Evolutionary conservation across 2,797 vertebrate genomes (phyloP).

Genomic region (Poecilia wingei): DNA sequence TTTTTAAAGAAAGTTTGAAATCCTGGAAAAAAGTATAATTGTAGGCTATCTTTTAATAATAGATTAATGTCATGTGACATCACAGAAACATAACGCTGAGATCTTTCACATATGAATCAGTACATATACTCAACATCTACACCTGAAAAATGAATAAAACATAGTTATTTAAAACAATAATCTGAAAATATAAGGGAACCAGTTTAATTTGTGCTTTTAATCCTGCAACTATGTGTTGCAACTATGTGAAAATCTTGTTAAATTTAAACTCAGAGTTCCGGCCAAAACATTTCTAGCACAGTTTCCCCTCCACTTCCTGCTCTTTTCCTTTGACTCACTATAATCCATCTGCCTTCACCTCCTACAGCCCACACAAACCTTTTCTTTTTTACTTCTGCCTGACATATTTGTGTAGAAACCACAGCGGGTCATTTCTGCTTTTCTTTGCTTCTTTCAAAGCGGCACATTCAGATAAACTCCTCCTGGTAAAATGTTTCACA

Average conservation of each 20-base stretch:
- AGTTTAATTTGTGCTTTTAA: neutral
- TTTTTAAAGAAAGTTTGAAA: no score
- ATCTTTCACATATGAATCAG: neutral
- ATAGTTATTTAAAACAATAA: neutral
- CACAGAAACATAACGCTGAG: neutral
- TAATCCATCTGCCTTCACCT: slow-evolving; percentile 5
- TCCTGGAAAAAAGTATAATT: neutral
- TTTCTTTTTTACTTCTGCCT: neutral
- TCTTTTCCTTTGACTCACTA: neutral
- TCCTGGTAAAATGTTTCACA: neutral
- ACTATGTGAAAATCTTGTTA: neutral
- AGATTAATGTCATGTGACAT: neutral
- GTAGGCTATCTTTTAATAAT: neutral
- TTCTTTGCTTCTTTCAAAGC: neutral
- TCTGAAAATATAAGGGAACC: neutral
- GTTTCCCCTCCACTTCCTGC: neutral
- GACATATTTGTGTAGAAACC: neutral
- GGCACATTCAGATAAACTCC: neutral
- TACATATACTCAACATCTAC: neutral
- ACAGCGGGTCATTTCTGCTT: neutral
- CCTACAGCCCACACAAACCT: slow-evolving; percentile 4
- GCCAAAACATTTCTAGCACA: neutral
- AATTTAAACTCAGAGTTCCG: neutral
- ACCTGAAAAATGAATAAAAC: neutral
- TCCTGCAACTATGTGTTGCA: neutral